Evolutionary conservation across 2,113 vertebrate genomes (phyloP), one percentile per base, ranked within the genome.

Genomic region (Microtus ochrogaster): DNA sequence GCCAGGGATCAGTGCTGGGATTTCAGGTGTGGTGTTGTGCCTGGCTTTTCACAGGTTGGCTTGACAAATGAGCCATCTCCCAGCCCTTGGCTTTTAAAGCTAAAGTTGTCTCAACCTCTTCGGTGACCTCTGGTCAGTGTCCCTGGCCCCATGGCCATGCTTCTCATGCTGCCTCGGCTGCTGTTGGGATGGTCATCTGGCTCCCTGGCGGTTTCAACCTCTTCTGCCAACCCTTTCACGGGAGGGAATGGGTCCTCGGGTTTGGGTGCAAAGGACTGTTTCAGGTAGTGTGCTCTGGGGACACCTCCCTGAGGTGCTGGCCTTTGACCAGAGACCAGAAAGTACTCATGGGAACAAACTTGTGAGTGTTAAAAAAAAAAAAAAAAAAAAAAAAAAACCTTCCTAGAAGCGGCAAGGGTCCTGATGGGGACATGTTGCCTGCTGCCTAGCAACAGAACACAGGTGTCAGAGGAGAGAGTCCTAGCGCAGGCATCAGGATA

Each of bases 51-150:
- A 73, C 19, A 22, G 28, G 13, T 78, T 17, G n/a, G 14, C 72
- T 52, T 73, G 13, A 49, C 44, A 14, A 16, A 7, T 49, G 76
- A 49, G 14, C 76, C 28, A 0, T 33, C 24, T 78, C 76, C 26
- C 44, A 30, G 24, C 5, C 26, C 41, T 26, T 19, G n/a, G 14
- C 72, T 52, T 73, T n/a, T 70, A 7, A 82, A 58, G 73, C 66
- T 47, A n/a, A 28, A 16, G 30, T 3, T 7, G 36, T 36, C 72
- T 36, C 19, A 0, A 76, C 49, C 41, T 33, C 0, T 3, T 17
- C 3, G 44, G 22, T 6, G 63, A 33, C 22, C 39, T 55, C 68
- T 11, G 11, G 52, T 58, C 16, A 0, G 21, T 1, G 55, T 2
- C 36, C 14, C 39, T 28, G 41, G 41, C 74, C 41, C 41, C 5